phyloP scores from a whole-genome alignment of 2,113 vertebrate genomes.

The Chlorocebus sabaeus region DNA sequence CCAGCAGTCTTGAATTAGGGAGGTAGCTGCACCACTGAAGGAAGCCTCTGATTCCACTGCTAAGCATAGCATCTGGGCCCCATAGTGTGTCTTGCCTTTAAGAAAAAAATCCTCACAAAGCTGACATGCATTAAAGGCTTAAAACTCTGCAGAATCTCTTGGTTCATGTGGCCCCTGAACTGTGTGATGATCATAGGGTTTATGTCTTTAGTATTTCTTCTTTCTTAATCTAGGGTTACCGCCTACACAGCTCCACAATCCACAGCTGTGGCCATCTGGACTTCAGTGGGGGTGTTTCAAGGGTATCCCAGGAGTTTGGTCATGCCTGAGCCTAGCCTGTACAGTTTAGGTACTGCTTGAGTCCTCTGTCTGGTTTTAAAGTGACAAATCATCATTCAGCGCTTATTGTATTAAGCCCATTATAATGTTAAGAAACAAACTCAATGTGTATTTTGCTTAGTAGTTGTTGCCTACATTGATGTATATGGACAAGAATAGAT shows the following conservation, averaged over 20 bases:
- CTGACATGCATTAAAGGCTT: background rate
- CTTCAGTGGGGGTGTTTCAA: background rate
- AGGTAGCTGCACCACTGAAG: background rate
- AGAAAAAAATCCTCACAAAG: background rate
- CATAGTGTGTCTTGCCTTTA: background rate
- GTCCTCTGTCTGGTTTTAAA: slow-evolving; percentile 22
- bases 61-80: background rate
- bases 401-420: background rate
- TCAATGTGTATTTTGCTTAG: background rate
- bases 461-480: background rate
- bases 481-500: background rate
- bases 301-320: slow-evolving; percentile 10
- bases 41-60: background rate
- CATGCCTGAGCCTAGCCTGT: background rate
- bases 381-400: background rate
- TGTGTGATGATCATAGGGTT: background rate
- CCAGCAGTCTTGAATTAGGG: background rate
- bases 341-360: background rate
- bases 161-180: background rate
- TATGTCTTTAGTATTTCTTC: slow-evolving; percentile 12
- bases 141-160: background rate
- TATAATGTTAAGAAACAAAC: slow-evolving; percentile 21
- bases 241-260: background rate
- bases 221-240: slow-evolving; percentile 5
- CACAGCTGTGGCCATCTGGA: slow-evolving; percentile 31